Conservation (phyloP, 2,888 invertebrate species). For the Thymelicus sylvestris region DNA sequence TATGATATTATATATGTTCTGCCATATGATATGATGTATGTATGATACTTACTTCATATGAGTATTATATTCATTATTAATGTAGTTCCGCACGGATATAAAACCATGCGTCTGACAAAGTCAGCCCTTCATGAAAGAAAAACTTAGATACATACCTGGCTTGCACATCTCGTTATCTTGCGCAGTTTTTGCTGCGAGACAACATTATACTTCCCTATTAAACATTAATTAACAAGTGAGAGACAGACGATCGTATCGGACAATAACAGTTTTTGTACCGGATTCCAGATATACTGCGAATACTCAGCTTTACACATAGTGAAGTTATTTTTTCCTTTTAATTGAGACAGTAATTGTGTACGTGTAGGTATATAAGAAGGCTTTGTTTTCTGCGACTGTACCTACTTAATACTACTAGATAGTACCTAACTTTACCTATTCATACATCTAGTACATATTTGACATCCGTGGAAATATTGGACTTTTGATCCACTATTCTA, state of each 20-base stretch:
- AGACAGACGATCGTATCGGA: slow-evolving; percentile 3
- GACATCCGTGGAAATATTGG: too few species aligned
- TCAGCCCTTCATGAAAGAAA: neutral
- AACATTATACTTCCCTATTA: slow-evolving; percentile 8
- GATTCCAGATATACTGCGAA: slow-evolving; percentile 2
- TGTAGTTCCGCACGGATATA: too few species aligned
- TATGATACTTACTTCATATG: too few species aligned
- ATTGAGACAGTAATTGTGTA: slow-evolving; percentile 4
- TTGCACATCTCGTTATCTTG: neutral
- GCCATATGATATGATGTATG: too few species aligned
- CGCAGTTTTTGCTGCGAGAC: slow-evolving; percentile 3
- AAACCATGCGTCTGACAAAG: too few species aligned
- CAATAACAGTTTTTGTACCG: slow-evolving; percentile 6
- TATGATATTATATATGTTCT: too few species aligned
- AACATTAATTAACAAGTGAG: slow-evolving; percentile 7
- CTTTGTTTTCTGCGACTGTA: neutral
- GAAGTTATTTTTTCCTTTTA: slow-evolving; percentile 3
- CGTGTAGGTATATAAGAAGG: neutral
- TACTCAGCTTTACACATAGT: neutral
- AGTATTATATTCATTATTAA: too few species aligned
- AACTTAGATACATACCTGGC: neutral
- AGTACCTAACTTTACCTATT: too few species aligned
- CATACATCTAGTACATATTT: too few species aligned
- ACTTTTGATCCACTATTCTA: too few species aligned
- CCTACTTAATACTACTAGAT: too few species aligned